phyloP scores from a whole-genome alignment of 2,888 invertebrate species.

The Eristalinus aeneus region DNA sequence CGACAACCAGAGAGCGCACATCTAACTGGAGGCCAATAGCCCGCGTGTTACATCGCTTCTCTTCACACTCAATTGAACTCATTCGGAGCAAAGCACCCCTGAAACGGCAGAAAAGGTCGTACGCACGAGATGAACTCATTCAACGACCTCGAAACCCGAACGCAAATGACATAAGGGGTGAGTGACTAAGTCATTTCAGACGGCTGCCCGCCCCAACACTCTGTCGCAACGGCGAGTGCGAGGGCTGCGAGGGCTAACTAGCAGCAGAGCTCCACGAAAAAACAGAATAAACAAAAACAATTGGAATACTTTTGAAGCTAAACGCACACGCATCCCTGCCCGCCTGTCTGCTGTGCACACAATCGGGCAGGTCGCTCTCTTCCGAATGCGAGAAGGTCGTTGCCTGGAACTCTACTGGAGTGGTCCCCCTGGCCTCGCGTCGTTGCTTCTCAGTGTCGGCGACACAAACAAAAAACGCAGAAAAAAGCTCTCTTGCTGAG shows the following conservation, averaged over 20 bases:
- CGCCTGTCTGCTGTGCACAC: constrained; percentile 7
- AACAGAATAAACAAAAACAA: constrained; percentile 2
- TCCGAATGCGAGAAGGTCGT: constrained; percentile 65
- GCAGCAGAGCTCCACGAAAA: constrained; percentile 2
- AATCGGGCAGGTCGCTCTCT: constrained; percentile 50
- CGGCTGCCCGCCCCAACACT: background rate
- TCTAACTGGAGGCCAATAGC: background rate
- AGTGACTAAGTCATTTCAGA: constrained; percentile 31
- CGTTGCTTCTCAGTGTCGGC: background rate
- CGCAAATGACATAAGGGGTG: constrained; percentile 63
- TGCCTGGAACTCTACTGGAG: constrained; percentile 53
- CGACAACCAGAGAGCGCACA: background rate
- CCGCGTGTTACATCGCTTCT: background rate
- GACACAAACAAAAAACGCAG: constrained; percentile 11
- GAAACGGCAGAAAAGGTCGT: constrained; percentile 41
- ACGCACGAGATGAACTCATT: constrained; percentile 56
- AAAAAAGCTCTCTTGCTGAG: constrained; percentile 56
- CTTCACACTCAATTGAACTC: constrained; percentile 19
- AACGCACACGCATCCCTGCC: constrained; percentile 63
- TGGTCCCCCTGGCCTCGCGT: background rate
- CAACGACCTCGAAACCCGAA: constrained; percentile 45
- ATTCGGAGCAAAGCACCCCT: constrained; percentile 26
- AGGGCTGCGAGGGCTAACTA: no score
- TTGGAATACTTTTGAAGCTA: constrained; percentile 1
- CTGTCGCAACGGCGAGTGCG: no score